Percentiles rank a stretch among this genome's conserved stretches.
phyloP scores from a whole-genome alignment of 2,888 invertebrate species.

The Calliopum simillimum region DNA sequence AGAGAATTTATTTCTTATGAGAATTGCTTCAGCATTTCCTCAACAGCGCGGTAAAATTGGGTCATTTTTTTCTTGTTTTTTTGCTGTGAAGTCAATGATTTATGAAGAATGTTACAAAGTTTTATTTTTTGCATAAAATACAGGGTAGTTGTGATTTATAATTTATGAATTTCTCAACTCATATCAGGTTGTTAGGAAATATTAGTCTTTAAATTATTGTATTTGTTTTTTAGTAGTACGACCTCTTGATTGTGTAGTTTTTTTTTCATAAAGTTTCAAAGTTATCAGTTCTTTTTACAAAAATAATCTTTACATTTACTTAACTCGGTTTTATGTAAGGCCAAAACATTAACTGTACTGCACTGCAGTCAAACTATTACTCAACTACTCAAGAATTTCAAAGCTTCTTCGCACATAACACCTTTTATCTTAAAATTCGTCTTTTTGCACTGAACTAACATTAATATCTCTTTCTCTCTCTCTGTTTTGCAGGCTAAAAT shows the following conservation, averaged over 20 bases:
- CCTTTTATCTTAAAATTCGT: too few relatives aligned
- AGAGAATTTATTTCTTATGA: constrained; percentile 56
- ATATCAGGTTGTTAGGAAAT: too few relatives aligned
- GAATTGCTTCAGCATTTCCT: constrained; percentile 12
- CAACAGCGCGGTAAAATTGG: constrained; percentile 6
- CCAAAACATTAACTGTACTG: too few relatives aligned
- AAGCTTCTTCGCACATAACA: too few relatives aligned
- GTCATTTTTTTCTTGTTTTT: constrained; percentile 21
- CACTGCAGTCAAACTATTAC: too few relatives aligned
- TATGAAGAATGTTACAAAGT: not conserved
- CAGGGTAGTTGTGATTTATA: not conserved
- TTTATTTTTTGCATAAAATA: not conserved
- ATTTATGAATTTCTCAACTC: too few relatives aligned
- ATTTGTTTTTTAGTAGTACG: not conserved
- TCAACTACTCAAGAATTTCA: too few relatives aligned
- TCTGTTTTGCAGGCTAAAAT: constrained; percentile 85
- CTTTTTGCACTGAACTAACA: constrained; percentile 16
- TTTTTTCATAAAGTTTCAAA: too few relatives aligned
- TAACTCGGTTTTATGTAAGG: too few relatives aligned
- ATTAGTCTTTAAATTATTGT: not conserved
- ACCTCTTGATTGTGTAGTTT: not conserved
- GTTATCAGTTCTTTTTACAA: too few relatives aligned
- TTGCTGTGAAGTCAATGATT: constrained; percentile 22
- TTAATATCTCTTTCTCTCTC: constrained; percentile 19
- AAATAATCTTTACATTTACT: too few relatives aligned